phyloP scores from a whole-genome alignment of 35 echinoderm and acorn worm species.

The Amphiura filiformis region DNA sequence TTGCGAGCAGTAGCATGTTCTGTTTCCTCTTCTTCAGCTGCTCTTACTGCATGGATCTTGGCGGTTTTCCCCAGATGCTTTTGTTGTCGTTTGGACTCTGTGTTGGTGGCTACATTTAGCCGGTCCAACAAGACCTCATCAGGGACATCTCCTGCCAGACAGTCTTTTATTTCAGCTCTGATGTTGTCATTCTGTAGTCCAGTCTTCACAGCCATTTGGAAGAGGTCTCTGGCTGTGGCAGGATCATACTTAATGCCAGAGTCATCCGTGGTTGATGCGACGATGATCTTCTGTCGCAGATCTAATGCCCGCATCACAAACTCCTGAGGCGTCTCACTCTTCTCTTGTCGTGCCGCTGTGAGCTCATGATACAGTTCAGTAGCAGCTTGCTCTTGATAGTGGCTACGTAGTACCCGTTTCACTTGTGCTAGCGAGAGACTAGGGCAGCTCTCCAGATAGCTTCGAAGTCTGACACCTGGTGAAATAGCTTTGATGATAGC shows the following conservation, averaged over 20 bases:
- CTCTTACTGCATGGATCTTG: background rate
- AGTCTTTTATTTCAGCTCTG: slow-evolving; percentile 3
- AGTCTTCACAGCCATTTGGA: slow-evolving; percentile 27
- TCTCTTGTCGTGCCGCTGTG: slow-evolving; percentile 3
- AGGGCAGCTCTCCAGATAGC: slow-evolving; percentile 43
- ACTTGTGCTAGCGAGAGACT: slow-evolving; percentile 17
- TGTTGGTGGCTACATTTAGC: background rate
- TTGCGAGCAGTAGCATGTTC: too few species aligned
- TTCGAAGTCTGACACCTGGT: slow-evolving; percentile 28
- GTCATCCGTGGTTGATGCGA: too few species aligned
- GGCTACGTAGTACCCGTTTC: slow-evolving; percentile 2
- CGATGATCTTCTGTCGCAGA: background rate
- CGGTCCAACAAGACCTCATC: slow-evolving; percentile 52
- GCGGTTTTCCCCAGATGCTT: background rate
- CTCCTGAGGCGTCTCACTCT: slow-evolving; percentile 31
- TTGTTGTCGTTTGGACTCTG: background rate
- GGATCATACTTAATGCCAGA: too few species aligned
- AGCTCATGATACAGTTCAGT: slow-evolving; percentile 39
- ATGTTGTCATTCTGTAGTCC: slow-evolving; percentile 18
- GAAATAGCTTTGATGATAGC: slow-evolving; percentile 34
- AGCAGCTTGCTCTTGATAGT: slow-evolving; percentile 36
- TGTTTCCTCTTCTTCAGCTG: too few species aligned
- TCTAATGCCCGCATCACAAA: slow-evolving; percentile 38
- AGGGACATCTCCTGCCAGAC: background rate
- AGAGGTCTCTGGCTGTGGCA: slow-evolving; percentile 28